These are phyloP conservation scores for Calephelis nemesis DNA, from an alignment of 1,140 invertebrate species.

Conservation along the genomic window DNA sequence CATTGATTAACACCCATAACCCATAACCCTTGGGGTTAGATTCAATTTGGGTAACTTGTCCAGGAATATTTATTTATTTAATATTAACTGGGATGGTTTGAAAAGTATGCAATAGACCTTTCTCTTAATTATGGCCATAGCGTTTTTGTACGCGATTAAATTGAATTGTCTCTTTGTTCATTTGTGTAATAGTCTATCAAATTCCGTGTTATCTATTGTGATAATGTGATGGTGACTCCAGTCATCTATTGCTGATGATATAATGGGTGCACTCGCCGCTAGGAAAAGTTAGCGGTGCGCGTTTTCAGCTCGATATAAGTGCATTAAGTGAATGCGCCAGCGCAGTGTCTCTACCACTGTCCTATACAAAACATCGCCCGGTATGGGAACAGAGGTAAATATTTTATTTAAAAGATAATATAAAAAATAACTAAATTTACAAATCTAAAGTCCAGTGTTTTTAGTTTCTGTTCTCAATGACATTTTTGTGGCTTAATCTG, in stretches of 20 bases:
- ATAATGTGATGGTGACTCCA: constrained; percentile 11
- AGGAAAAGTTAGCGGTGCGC: constrained; percentile 44
- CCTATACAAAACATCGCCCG: constrained; percentile 43
- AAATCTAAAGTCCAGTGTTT: no score
- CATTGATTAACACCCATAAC: no score
- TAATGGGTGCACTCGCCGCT: constrained; percentile 36
- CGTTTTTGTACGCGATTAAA: not conserved
- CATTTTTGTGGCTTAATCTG: no score
- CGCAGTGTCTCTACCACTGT: constrained; percentile 58
- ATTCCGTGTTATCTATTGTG: constrained; percentile 23
- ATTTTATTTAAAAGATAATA: not conserved
- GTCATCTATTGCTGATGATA: constrained; percentile 39
- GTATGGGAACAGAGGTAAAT: constrained; percentile 67
- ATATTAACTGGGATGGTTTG: no score
- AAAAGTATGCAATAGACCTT: not conserved
- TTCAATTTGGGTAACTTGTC: no score
- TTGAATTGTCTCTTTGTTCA: constrained; percentile 21
- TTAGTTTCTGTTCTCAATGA: no score
- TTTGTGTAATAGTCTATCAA: constrained; percentile 26
- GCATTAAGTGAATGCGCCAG: constrained; percentile 41
- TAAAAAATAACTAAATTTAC: no score
- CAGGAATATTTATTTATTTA: no score
- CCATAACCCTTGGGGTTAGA: no score
- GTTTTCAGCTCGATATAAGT: constrained; percentile 56
- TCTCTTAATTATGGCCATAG: not conserved